Percentiles rank a stretch among this genome's conserved stretches.
Conservation (phyloP, 2,797 vertebrate genomes). For the Trachurus trachurus region DNA sequence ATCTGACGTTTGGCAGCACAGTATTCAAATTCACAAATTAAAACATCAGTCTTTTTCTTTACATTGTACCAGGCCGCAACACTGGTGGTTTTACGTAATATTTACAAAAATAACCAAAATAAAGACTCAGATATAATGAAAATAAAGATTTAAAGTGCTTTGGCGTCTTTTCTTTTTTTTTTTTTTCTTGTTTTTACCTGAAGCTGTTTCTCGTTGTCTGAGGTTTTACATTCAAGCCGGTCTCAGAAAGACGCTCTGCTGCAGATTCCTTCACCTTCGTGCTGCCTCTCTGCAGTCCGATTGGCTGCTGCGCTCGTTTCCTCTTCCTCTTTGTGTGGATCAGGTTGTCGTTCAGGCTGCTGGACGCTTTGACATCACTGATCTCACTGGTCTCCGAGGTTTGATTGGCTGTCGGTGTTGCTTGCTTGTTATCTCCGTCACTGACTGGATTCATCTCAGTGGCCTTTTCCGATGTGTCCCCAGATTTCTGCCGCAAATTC, state of each 20-base stretch:
- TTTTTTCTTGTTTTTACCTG: constrained; percentile 14
- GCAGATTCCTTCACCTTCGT: constrained; percentile 10
- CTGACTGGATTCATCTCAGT: background rate
- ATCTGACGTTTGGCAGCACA: background rate
- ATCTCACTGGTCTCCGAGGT: background rate
- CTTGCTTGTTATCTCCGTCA: constrained; percentile 15
- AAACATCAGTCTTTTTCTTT: too few relatives aligned
- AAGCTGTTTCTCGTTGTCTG: constrained; percentile 26
- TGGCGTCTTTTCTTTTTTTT: background rate
- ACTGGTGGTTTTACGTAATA: background rate
- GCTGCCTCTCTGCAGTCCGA: constrained; percentile 12
- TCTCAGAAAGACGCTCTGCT: background rate
- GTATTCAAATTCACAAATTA: too few relatives aligned
- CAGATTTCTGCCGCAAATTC: constrained; percentile 7
- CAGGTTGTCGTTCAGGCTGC: constrained; percentile 13
- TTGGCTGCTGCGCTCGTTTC: constrained; percentile 16
- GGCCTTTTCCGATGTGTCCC: constrained; percentile 14
- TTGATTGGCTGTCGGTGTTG: constrained; percentile 20
- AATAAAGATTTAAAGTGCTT: constrained; percentile 39
- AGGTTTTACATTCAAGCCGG: constrained; percentile 36
- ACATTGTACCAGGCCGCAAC: background rate
- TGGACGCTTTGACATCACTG: background rate
- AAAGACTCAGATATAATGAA: background rate
- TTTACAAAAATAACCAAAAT: constrained; percentile 1
- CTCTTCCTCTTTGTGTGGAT: constrained; percentile 30